These are phyloP conservation scores for Premnoplex brunnescens DNA, from an alignment of 2,797 vertebrate genomes.

Conservation along the genomic window DNA sequence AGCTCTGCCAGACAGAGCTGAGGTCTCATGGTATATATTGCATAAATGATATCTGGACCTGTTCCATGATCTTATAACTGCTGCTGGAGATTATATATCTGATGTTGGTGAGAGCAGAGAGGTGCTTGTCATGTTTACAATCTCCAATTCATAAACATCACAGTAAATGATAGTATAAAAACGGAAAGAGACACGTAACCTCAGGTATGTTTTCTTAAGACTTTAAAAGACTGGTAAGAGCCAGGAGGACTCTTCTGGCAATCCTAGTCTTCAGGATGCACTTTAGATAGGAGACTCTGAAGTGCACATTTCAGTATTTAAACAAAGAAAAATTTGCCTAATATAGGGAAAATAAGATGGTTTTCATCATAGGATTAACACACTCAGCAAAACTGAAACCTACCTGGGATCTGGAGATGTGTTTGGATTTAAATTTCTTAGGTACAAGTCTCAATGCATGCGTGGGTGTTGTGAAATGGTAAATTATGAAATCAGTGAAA, in stretches of 20 bases:
- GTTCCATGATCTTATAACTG: background rate
- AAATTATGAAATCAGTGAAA: background rate
- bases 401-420: background rate
- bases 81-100: background rate
- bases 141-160: background rate
- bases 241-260: background rate
- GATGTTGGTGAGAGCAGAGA: background rate
- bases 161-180: background rate
- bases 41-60: background rate
- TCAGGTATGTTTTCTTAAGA: background rate
- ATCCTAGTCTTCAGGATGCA: background rate
- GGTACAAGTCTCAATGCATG: background rate
- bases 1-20: background rate
- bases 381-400: background rate
- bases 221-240: background rate
- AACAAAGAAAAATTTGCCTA: background rate
- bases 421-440: background rate
- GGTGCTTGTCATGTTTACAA: background rate
- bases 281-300: background rate
- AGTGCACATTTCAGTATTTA: background rate
- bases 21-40: background rate
- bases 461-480: background rate
- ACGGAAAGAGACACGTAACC: background rate
- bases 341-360: background rate
- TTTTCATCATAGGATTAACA: background rate